These are phyloP conservation scores for Condylostylus longicornis DNA, from an alignment of 1,140 invertebrate genomes.

Conservation along the genomic window DNA sequence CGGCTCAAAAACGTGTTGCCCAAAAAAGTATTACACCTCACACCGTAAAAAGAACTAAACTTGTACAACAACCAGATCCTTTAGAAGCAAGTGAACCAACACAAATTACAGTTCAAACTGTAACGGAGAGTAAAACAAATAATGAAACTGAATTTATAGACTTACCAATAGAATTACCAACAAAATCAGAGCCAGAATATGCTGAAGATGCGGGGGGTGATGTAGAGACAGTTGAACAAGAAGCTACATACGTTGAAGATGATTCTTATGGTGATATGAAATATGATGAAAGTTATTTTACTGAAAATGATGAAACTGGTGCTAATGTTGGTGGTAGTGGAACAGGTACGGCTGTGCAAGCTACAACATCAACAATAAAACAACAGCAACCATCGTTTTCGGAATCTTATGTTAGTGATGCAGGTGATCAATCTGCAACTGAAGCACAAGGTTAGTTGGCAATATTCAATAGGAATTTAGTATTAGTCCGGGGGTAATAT, in stretches of 20 bases:
- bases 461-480: too few species aligned
- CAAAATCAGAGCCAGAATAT: conserved; percentile 32
- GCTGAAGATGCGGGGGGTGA: conserved; percentile 27
- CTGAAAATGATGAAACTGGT: conserved; percentile 27
- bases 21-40: conserved; percentile 4
- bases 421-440: conserved; percentile 24
- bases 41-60: conserved; percentile 11
- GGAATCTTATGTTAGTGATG: conserved; percentile 10
- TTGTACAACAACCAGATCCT: conserved; percentile 12
- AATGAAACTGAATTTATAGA: conserved; percentile 26
- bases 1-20: conserved; percentile 2
- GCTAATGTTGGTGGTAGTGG: conserved; percentile 13
- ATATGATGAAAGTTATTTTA: conserved; percentile 31
- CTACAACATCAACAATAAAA: conserved; percentile 26
- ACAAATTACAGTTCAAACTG: conserved; percentile 27
- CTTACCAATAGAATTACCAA: conserved; percentile 28
- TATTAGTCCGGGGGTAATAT: too few species aligned
- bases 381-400: conserved; percentile 7
- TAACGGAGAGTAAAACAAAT: conserved; percentile 12
- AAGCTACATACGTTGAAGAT: conserved; percentile 30
- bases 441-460: conserved; percentile 33
- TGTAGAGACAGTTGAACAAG: conserved; percentile 21
- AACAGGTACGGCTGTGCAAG: conserved; percentile 9
- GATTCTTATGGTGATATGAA: conserved; percentile 31
- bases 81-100: conserved; percentile 14